These are phyloP conservation scores for Lithophane socia DNA, from an alignment of 2,888 invertebrate species.

Conservation along the genomic window DNA sequence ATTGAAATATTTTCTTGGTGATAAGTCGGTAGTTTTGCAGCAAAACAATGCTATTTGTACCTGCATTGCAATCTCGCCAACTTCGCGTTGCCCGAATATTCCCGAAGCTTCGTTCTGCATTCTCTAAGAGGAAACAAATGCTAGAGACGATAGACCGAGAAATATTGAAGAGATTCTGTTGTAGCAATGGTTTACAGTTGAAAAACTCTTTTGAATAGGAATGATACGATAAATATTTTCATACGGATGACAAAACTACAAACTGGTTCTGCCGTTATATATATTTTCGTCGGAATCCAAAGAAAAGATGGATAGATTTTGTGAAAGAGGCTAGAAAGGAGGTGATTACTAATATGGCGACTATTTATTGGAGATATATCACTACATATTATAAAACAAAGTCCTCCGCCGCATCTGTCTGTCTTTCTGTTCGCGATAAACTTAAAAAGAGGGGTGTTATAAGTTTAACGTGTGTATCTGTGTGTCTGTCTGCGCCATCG, in stretches of 20 bases:
- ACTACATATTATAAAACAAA: too few relatives aligned
- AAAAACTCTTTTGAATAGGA: conserved; percentile 29
- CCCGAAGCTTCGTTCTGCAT: conserved; percentile 10
- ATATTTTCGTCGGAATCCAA: not conserved
- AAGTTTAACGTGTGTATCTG: too few relatives aligned
- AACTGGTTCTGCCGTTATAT: conserved; percentile 1
- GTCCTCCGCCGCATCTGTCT: too few relatives aligned
- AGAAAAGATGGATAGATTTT: not conserved
- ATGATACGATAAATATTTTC: conserved; percentile 25
- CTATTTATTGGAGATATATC: not conserved
- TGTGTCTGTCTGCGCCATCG: too few relatives aligned
- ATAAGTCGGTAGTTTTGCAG: conserved; percentile 24
- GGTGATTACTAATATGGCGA: not conserved
- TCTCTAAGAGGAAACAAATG: conserved; percentile 27
- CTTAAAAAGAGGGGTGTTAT: too few relatives aligned
- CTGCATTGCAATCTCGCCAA: conserved; percentile 42
- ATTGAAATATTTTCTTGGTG: conserved; percentile 36
- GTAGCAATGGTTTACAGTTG: conserved; percentile 32
- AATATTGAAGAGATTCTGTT: conserved; percentile 25
- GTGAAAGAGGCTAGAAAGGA: too few relatives aligned
- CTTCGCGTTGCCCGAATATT: conserved; percentile 7
- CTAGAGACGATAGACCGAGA: conserved; percentile 20
- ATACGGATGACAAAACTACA: not conserved
- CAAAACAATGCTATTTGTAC: conserved; percentile 27
- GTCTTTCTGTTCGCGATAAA: too few relatives aligned